Conservation (phyloP, 2,888 invertebrate genomes). For the Macrophya annulata region DNA sequence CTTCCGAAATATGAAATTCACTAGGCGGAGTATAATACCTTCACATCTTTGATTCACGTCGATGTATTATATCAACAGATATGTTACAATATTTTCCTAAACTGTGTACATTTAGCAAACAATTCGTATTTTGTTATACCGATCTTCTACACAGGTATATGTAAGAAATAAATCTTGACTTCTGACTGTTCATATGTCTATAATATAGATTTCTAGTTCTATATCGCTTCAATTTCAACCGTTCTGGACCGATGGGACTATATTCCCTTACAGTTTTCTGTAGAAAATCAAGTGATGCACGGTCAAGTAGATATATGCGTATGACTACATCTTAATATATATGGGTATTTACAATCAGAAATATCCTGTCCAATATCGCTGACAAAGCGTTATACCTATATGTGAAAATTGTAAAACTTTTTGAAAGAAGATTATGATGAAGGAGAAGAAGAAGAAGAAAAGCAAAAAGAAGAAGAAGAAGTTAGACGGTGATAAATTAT, state of each 20-base stretch:
- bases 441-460: not conserved
- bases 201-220: conserved; percentile 6
- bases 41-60: not conserved
- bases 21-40: not conserved
- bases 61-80: not conserved
- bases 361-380: not conserved
- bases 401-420: not conserved
- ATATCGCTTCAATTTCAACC: conserved; percentile 41
- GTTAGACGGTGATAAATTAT: not conserved
- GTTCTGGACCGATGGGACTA: conserved; percentile 6
- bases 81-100: not conserved
- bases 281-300: conserved; percentile 8
- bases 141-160: not conserved
- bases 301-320: not conserved
- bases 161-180: not conserved
- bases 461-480: not conserved
- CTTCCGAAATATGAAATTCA: not conserved
- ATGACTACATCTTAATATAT: not conserved
- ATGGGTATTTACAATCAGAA: not conserved
- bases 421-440: not conserved
- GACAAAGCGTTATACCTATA: not conserved
- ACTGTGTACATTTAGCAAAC: not conserved
- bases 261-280: conserved; percentile 43
- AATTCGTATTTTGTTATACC: not conserved
- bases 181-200: not conserved